These are phyloP conservation scores for Chaetodon trifascialis DNA, from an alignment of 2,113 vertebrate species.

Conservation along the genomic window DNA sequence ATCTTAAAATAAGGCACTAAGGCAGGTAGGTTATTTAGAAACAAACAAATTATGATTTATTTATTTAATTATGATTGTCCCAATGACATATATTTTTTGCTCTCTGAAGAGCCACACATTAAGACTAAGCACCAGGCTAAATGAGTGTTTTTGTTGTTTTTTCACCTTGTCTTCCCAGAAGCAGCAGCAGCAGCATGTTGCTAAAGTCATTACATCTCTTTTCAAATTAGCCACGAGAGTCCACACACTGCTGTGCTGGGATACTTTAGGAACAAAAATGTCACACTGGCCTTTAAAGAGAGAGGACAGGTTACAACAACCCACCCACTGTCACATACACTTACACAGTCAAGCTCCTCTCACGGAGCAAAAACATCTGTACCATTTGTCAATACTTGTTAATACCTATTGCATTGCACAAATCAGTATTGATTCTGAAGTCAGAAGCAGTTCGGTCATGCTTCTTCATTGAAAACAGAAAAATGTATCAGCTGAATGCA, in stretches of 20 bases:
- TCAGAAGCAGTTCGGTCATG: neutral
- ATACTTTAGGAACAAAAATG: conserved; percentile 49
- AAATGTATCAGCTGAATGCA: neutral
- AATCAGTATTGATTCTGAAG: neutral
- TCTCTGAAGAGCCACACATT: neutral
- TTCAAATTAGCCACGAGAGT: conserved; percentile 52
- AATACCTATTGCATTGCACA: neutral
- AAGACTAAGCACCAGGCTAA: neutral
- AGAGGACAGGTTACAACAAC: conserved; percentile 1
- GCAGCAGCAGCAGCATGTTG: neutral
- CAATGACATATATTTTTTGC: no score
- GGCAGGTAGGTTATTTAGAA: neutral
- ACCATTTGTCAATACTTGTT: no score
- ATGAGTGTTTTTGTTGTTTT: neutral
- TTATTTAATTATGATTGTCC: no score
- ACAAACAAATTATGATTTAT: neutral
- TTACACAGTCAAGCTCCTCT: neutral
- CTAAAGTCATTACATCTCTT: conserved; percentile 44
- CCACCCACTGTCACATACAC: neutral
- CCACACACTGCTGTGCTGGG: conserved; percentile 24
- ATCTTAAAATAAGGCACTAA: neutral
- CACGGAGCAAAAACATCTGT: neutral
- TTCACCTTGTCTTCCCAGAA: neutral
- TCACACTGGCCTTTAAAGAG: conserved; percentile 57
- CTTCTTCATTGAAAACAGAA: neutral